A percentile compares a stretch with the other conserved stretches of the same genome.
These are phyloP conservation scores for Dendrolimus houi DNA, from an alignment of 2,888 invertebrate genomes.

Conservation along the genomic window DNA sequence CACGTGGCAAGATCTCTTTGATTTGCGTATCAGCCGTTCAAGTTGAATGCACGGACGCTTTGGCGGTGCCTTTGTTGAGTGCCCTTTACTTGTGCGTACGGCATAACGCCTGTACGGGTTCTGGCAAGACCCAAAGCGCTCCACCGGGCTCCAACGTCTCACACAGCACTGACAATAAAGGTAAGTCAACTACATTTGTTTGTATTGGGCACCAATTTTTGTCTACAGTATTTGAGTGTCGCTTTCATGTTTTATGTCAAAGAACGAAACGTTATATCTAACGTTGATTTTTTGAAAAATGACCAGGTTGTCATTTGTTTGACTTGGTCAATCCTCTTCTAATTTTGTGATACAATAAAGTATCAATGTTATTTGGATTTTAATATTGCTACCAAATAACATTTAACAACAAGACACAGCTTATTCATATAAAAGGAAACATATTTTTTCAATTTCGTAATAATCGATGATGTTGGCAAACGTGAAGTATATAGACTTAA, in stretches of 20 bases:
- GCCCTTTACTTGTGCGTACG: conserved; percentile 64
- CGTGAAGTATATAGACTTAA: no score
- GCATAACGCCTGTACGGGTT: conserved; percentile 39
- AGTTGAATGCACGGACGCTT: conserved; percentile 49
- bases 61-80: conserved; percentile 58
- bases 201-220: background rate
- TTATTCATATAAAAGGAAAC: no score
- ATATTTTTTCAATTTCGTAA: no score
- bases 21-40: conserved; percentile 64
- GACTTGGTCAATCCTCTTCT: no score
- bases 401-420: no score
- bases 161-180: conserved; percentile 40
- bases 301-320: no score
- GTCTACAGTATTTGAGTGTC: background rate
- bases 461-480: no score
- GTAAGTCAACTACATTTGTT: conserved; percentile 14
- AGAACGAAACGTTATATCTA: no score
- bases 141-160: conserved; percentile 30
- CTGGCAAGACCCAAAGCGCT: conserved; percentile 19
- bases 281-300: no score
- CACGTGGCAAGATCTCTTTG: conserved; percentile 50
- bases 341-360: no score
- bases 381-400: no score
- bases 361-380: no score
- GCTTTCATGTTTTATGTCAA: background rate